Evolutionary conservation across 1,140 invertebrate genomes (phyloP).

Genomic region (Cotesia chilonis): DNA sequence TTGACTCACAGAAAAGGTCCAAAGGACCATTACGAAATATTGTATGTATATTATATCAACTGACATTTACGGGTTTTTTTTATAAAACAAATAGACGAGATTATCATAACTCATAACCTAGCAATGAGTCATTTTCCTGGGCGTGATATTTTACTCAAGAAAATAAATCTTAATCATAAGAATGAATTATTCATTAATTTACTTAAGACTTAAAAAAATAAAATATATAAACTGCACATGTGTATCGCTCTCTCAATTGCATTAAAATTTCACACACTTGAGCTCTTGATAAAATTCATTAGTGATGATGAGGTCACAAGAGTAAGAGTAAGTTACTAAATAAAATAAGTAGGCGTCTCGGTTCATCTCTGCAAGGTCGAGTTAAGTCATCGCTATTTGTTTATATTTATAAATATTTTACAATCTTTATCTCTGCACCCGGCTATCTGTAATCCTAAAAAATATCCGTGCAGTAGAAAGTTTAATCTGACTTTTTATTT

Average conservation of each 20-base stretch:
- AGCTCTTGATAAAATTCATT: conserved; percentile 1
- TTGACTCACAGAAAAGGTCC: too few relatives aligned
- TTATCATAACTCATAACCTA: conserved; percentile 14
- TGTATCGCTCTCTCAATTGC: conserved; percentile 1
- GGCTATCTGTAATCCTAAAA: too few relatives aligned
- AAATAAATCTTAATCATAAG: background rate
- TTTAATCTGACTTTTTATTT: too few relatives aligned
- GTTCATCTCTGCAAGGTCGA: background rate
- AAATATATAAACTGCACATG: background rate
- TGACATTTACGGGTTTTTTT: conserved; percentile 20
- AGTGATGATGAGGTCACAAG: conserved; percentile 26
- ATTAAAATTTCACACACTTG: conserved; percentile 15
- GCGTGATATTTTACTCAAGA: conserved; percentile 16
- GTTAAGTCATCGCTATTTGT: conserved; percentile 29
- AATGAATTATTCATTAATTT: background rate
- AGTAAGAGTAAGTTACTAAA: conserved; percentile 24
- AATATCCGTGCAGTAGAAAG: too few relatives aligned
- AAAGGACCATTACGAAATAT: too few relatives aligned
- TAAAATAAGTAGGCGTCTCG: background rate
- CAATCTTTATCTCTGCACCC: background rate
- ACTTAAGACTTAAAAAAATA: background rate
- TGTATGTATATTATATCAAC: background rate
- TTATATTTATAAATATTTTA: conserved; percentile 26
- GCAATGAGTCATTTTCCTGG: conserved; percentile 33
- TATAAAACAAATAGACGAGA: conserved; percentile 11